phyloP scores from a whole-genome alignment of 1,140 invertebrate genomes.

The Bombus huntii region DNA sequence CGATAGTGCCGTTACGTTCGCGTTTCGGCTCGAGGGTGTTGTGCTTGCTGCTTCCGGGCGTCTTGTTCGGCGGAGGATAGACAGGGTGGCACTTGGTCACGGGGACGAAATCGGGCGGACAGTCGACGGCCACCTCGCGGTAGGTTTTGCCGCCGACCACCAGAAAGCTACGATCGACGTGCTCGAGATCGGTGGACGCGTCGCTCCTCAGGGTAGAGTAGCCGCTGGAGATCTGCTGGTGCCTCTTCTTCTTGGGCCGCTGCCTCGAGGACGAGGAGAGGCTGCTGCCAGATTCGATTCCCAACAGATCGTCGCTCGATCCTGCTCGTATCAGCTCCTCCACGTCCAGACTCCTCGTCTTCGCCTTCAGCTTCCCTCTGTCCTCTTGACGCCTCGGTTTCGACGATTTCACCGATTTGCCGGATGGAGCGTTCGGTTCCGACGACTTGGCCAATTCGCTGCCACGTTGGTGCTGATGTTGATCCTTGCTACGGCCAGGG shows the following conservation, averaged over 20 bases:
- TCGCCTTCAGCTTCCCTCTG: conserved; percentile 47
- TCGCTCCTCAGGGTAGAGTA: conserved; percentile 82
- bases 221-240: conserved; percentile 78
- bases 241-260: conserved; percentile 72
- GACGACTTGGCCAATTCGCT: neutral
- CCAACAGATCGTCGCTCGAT: conserved; percentile 83
- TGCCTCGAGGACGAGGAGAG: conserved; percentile 65
- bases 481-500: conserved; percentile 45
- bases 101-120: conserved; percentile 89
- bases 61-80: conserved; percentile 85
- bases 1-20: conserved; percentile 50
- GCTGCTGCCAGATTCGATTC: conserved; percentile 60
- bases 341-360: conserved; percentile 60
- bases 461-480: neutral
- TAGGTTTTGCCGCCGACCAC: conserved; percentile 78
- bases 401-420: conserved; percentile 40
- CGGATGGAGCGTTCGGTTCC: too few species aligned
- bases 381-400: conserved; percentile 43
- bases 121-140: conserved; percentile 89
- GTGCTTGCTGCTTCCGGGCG: conserved; percentile 67
- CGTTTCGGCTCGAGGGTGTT: conserved; percentile 67
- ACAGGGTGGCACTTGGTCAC: conserved; percentile 89
- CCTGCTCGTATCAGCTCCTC: conserved; percentile 77
- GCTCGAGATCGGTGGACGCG: conserved; percentile 73
- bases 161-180: conserved; percentile 49